Evolutionary conservation across 2,113 vertebrate species (phyloP).

Genomic region (Loxodonta africana): DNA sequence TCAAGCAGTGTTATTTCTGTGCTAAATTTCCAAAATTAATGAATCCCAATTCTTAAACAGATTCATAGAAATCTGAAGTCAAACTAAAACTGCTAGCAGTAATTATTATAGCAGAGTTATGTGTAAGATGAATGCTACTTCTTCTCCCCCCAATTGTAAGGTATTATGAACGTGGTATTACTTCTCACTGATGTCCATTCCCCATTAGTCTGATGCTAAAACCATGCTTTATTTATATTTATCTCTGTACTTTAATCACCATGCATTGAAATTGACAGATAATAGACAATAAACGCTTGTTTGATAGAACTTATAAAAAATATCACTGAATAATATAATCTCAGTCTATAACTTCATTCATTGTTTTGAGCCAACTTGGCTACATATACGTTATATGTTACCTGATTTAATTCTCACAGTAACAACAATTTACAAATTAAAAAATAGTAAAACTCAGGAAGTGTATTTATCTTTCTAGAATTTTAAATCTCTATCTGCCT

Average conservation of each 20-base stretch:
- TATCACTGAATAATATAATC: background rate
- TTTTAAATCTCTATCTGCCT: constrained; percentile 12
- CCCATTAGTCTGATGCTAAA: background rate
- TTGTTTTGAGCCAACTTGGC: constrained; percentile 20
- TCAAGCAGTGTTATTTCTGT: background rate
- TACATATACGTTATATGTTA: background rate
- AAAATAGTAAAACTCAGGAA: background rate
- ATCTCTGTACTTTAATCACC: background rate
- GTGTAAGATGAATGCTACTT: background rate
- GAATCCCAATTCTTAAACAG: background rate
- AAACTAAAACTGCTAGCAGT: background rate
- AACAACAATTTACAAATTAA: constrained; percentile 36
- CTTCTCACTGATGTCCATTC: background rate
- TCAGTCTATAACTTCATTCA: background rate
- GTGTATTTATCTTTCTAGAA: background rate
- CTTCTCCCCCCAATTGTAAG: background rate
- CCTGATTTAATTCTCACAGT: background rate
- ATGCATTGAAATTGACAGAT: background rate
- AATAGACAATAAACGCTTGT: background rate
- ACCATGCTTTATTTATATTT: background rate
- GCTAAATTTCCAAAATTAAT: constrained; percentile 30
- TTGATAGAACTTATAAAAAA: background rate
- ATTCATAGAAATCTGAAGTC: background rate
- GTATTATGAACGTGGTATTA: background rate
- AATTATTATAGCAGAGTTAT: background rate